Evolutionary conservation across 2,888 invertebrate species (phyloP), one percentile per base, ranked within the genome.

Genomic region (Molanna angustata): DNA sequence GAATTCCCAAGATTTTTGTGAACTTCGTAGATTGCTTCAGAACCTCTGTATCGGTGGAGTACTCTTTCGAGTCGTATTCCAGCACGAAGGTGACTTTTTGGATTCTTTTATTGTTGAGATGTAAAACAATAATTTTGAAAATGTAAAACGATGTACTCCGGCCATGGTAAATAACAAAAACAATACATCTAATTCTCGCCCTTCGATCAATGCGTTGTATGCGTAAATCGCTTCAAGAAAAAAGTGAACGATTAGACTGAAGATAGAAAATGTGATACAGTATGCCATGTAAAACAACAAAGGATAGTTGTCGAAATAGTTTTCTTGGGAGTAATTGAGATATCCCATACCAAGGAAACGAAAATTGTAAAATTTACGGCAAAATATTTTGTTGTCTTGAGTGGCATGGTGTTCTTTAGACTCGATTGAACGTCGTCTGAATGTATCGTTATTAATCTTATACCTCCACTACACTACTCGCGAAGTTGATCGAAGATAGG

Each of bases 101-200:
- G 22, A 59, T 56, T n/a, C 11, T 52, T 43, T 52, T 56, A 19
- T 59, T 59, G 32, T 59, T 56, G 54, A 56, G 6, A 59, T 59
- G 2, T 56, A 21, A 11, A 56, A 52, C 4, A 59, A 18, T 19
- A 49, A 49, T 46, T 59, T 59, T 14, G 54, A 45, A 1, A 47
- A 33, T 13, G 49, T 43, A 41, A 59, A 56, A 6, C 44, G 43
- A 18, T 56, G 52, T 0, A 49, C 45, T 4, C 56, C 59, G 0
- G 51, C 51, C 33, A 54, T 44, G 1, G 52, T 54, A 16, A 49
- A 44, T 2, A 52, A 54, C 14, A 56, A 47, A 17, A 59, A 59
- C 18, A 42, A 42, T 4, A 54, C n/a, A 11, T 46, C 52, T 2
- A 46, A 14, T 37, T 59, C 56, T 32, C 47, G 43, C 14, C 49